A percentile compares a stretch with the other conserved stretches of the same genome.
Evolutionary conservation across 2,797 vertebrate species (phyloP).

Genomic region (Periparus ater): DNA sequence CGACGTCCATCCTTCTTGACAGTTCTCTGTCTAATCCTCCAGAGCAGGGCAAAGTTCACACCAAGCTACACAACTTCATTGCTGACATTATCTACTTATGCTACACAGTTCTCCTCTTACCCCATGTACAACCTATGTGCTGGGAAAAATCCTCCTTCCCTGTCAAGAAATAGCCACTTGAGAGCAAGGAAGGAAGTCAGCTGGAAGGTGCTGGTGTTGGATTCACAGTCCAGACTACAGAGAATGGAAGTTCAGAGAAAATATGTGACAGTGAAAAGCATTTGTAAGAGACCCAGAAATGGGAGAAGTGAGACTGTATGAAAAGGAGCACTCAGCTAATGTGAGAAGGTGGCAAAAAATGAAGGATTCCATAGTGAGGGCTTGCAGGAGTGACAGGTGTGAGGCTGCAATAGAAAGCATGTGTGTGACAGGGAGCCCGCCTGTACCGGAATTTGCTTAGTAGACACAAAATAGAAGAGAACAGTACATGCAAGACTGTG

Average conservation of each 20-base stretch:
- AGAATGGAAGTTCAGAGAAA: not conserved
- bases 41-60: not conserved
- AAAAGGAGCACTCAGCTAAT: not conserved
- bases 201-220: not conserved
- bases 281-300: not conserved
- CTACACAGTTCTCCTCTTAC: not conserved
- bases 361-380: not conserved
- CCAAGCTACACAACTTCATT: constrained; percentile 5
- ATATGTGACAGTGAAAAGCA: not conserved
- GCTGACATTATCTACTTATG: not conserved
- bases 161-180: not conserved
- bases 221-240: not conserved
- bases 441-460: not conserved
- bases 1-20: not conserved
- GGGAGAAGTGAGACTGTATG: not conserved
- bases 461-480: not conserved
- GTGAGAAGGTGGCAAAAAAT: not conserved
- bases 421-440: not conserved
- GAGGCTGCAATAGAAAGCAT: not conserved
- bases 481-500: not conserved
- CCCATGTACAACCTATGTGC: not conserved
- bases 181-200: not conserved
- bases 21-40: not conserved
- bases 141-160: not conserved
- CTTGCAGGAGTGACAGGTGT: not conserved